Conservation (phyloP, 1,140 invertebrate species). For the Wiebesia pumilae region DNA sequence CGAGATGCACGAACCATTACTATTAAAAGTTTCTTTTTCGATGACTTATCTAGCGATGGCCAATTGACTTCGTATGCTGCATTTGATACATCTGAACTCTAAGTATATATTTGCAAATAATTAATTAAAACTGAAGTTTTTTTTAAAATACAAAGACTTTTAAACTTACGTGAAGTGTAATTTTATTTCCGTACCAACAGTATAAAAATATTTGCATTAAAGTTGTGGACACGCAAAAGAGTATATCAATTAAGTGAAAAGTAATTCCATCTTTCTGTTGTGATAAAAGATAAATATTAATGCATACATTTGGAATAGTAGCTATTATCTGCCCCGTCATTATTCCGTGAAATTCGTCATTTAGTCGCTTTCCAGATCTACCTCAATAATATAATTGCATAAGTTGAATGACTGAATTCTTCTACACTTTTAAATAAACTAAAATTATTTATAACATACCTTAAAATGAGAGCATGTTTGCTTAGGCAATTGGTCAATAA, state of each 20-base stretch:
- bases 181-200: conserved; percentile 52
- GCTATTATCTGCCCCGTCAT: conserved; percentile 12
- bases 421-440: neutral
- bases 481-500: neutral
- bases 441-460: neutral
- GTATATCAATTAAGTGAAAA: conserved; percentile 1
- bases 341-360: conserved; percentile 27
- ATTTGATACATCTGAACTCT: conserved; percentile 44
- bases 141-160: neutral
- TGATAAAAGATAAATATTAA: conserved; percentile 47
- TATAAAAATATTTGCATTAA: conserved; percentile 47
- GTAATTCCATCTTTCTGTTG: conserved; percentile 1
- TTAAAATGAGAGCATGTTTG: conserved; percentile 12
- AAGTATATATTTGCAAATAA: neutral
- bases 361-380: conserved; percentile 22
- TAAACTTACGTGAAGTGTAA: conserved; percentile 36
- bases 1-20: conserved; percentile 32
- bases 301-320: conserved; percentile 46
- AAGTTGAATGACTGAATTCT: neutral
- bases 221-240: neutral
- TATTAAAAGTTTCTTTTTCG: conserved; percentile 29
- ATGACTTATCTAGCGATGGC: neutral
- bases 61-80: conserved; percentile 39
- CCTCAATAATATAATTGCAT: neutral
- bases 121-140: neutral